A percentile compares a stretch with the other conserved stretches of the same genome.
These are phyloP conservation scores for Pseudorasbora parva DNA, from an alignment of 2,113 vertebrate species.

Conservation along the genomic window DNA sequence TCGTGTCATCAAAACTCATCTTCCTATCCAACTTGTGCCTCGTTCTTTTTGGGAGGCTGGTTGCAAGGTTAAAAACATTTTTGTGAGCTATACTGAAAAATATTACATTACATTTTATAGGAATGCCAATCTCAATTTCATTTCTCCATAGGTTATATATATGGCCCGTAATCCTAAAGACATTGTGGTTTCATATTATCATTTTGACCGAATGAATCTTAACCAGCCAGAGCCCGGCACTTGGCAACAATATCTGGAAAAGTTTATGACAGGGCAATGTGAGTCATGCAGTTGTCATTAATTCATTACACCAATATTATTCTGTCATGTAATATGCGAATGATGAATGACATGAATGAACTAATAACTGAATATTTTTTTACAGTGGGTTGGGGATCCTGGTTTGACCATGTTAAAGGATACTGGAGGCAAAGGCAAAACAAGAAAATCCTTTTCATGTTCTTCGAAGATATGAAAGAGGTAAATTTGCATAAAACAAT, in stretches of 20 bases:
- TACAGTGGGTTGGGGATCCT: conserved; percentile 76
- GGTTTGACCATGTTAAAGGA: conserved; percentile 76
- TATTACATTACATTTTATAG: not conserved
- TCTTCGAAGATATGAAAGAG: conserved; percentile 81
- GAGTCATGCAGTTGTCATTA: conserved; percentile 1
- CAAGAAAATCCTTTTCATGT: conserved; percentile 75
- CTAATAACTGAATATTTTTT: not conserved
- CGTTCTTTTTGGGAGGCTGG: conserved; percentile 60
- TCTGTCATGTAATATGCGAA: not conserved
- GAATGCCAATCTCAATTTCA: not conserved
- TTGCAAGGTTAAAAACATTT: conserved; percentile 54
- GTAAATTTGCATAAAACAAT: conserved; percentile 59
- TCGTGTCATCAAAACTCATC: conserved; percentile 60
- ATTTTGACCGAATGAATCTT: conserved; percentile 77
- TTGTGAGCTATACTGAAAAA: not conserved
- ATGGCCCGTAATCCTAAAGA: conserved; percentile 80
- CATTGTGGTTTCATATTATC: conserved; percentile 74
- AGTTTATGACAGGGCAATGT: conserved; percentile 75
- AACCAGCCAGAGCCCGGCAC: conserved; percentile 63
- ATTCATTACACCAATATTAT: not conserved
- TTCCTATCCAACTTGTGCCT: conserved; percentile 61
- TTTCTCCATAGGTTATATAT: conserved; percentile 73
- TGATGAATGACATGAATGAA: not conserved
- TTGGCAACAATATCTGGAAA: conserved; percentile 73
- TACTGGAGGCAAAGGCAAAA: conserved; percentile 75